Evolutionary conservation across 2,113 vertebrate species (phyloP), one percentile per base, ranked within the genome.

Genomic region (Cyphomyrus discorhynchus): DNA sequence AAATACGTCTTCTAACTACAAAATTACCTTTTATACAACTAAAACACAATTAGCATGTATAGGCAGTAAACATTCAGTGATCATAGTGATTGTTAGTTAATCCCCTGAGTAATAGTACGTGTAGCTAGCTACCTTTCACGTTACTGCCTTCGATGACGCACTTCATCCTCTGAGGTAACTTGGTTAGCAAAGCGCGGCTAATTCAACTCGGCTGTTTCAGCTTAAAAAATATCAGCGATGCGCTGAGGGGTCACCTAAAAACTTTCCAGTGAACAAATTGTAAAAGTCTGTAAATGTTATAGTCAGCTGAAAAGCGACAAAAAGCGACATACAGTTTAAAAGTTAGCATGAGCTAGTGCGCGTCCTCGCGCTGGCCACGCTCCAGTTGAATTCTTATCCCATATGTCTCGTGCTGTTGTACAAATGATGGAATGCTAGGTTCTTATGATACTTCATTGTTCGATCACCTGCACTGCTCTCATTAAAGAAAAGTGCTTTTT

Each of bases 51-150:
- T 86, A 86, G 15, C 9, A 27, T 1, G 45, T 47, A 85, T n/a
- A 47, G 42, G 10, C 21, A 50, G 83, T 50, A 56, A 39, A 58
- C 13, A 19, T 39, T 21, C 1, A 10, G 31, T 66, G 46, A 46
- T 27, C 9, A 21, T 42, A 24, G 27, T n/a, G 24, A n/a, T 8
- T 58, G 7, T n/a, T 62, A 24, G 2, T n/a, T n/a, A n/a, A 24
- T 58, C 21, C 21, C 56, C 21, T 27, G 56, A 56, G n/a, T 58
- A 45, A 46, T 39, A 77, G 15, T 39, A 2, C 35, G 5, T 35
- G 39, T 4, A 24, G 31, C 19, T 58, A 90, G 5, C 1, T 91
- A 96, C 96, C 96, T 94, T 95, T 96, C 0, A 96, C 89, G n/a
- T 66, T 50, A 8, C 91, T 93, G 91, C 94, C 93, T 86, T 95